phyloP scores from a whole-genome alignment of 1,140 invertebrate species.

The Drosophila willistoni region DNA sequence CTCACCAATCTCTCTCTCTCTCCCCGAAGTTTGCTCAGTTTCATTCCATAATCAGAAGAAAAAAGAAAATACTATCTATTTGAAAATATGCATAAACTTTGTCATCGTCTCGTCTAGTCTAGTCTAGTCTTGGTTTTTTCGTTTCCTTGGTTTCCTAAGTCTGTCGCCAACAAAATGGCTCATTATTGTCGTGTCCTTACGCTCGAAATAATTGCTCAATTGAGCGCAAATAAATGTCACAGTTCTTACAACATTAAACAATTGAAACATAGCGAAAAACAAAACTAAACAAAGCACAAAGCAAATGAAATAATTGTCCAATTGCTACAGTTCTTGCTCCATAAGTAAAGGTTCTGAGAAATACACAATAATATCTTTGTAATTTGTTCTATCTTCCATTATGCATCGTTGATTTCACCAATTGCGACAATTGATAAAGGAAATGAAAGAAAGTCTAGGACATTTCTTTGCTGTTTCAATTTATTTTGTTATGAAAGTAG shows the following conservation, averaged over 20 bases:
- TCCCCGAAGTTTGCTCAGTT: slow-evolving; percentile 27
- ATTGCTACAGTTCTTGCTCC: not conserved
- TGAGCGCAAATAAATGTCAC: slow-evolving; percentile 48
- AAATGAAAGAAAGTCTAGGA: not conserved
- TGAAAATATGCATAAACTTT: slow-evolving; percentile 49
- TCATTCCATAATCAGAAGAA: slow-evolving; percentile 38
- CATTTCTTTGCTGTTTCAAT: too few relatives aligned
- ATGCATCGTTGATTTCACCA: not conserved
- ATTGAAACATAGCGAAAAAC: slow-evolving; percentile 21
- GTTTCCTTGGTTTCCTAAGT: not conserved
- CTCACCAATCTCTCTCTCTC: not conserved
- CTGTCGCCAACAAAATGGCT: slow-evolving; percentile 25
- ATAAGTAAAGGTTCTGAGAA: not conserved
- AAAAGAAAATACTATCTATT: slow-evolving; percentile 42
- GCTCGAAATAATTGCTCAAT: slow-evolving; percentile 55
- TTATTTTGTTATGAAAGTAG: too few relatives aligned
- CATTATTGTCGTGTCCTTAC: slow-evolving; percentile 23
- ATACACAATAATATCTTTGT: not conserved
- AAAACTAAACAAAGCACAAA: not conserved
- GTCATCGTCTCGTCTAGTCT: slow-evolving; percentile 4
- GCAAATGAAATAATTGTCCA: not conserved
- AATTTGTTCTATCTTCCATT: not conserved
- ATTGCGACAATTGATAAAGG: not conserved
- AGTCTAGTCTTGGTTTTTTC: too few relatives aligned
- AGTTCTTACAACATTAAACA: slow-evolving; percentile 64